phyloP scores from a whole-genome alignment of 2,113 vertebrate species.

The Rhynchomys soricoides region DNA sequence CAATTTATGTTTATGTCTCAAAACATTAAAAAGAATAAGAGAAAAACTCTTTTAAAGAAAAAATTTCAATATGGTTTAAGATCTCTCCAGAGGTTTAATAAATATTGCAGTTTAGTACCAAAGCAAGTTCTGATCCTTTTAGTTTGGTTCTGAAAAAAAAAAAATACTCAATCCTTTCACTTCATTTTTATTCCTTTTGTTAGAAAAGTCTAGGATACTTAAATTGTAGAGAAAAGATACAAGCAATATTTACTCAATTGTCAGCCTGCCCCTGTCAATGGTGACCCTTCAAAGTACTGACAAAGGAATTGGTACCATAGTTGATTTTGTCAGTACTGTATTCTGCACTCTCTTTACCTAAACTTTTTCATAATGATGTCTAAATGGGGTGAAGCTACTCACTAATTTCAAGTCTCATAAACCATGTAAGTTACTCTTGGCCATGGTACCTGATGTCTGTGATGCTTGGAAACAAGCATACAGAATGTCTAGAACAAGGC shows the following conservation, averaged over 20 bases:
- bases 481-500: background rate
- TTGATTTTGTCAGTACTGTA: background rate
- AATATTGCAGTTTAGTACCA: slow-evolving; percentile 19
- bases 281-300: background rate
- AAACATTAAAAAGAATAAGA: background rate
- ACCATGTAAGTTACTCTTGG: rapidly evolving
- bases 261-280: background rate
- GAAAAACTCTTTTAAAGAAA: background rate
- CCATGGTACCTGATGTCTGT: background rate
- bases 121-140: slow-evolving; percentile 35
- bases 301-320: background rate
- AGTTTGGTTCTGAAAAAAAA: background rate
- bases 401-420: background rate
- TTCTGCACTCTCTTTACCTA: background rate
- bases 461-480: background rate
- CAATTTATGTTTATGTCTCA: background rate
- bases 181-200: slow-evolving; percentile 20
- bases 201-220: slow-evolving; percentile 37
- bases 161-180: slow-evolving; percentile 8
- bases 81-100: slow-evolving; percentile 44
- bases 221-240: slow-evolving; percentile 20
- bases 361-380: background rate
- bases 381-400: background rate
- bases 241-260: background rate
- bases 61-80: slow-evolving; percentile 9